Conservation (phyloP, 1,140 invertebrate species). For the fruit fly (Drosophila melanogaster) region Release_6_plus_ISO1_MT NT_037436.4:17818501-17819000, state of each 20-base stretch:
- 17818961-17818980: slow-evolving; percentile 52
- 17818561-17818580: slow-evolving; percentile 25
- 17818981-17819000: slow-evolving; percentile 75
- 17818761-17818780: slow-evolving; percentile 81
- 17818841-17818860: slow-evolving; percentile 75
- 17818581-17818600: slow-evolving; percentile 53
- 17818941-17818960: slow-evolving; percentile 44
- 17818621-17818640: slow-evolving; percentile 48
- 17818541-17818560: slow-evolving; percentile 64
- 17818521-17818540: slow-evolving; percentile 56
- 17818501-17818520: slow-evolving; percentile 68
- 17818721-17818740: slow-evolving; percentile 63
- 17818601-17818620: slow-evolving; percentile 51
- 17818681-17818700: slow-evolving; percentile 76
- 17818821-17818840: slow-evolving; percentile 65
- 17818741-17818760: slow-evolving; percentile 75
- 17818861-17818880: slow-evolving; percentile 69
- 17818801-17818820: slow-evolving; percentile 75
- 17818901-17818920: slow-evolving; percentile 37
- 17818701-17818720: slow-evolving; percentile 69
- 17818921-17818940: slow-evolving; percentile 70
- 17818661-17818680: slow-evolving; percentile 70
- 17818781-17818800: slow-evolving; percentile 68
- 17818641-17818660: slow-evolving; percentile 54
- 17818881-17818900: slow-evolving; percentile 69